These are phyloP conservation scores for Quiscalus mexicanus DNA, from an alignment of 2,113 vertebrate species.

Conservation along the genomic window DNA sequence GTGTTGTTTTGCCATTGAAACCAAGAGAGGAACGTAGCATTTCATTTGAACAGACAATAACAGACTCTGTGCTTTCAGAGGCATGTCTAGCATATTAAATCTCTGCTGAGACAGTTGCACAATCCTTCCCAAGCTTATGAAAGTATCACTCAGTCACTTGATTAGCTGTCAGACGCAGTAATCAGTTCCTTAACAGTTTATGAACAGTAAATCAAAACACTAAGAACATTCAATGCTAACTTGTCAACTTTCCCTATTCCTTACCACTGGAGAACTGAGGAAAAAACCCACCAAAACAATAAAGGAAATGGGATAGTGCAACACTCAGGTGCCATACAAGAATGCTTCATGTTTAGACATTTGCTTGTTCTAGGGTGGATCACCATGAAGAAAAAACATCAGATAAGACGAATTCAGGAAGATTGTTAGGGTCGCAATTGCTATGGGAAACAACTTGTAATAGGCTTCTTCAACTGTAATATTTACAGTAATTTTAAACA, in stretches of 20 bases:
- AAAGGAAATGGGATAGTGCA: neutral
- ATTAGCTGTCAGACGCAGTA: slow-evolving; percentile 11
- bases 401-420: neutral
- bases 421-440: neutral
- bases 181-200: neutral
- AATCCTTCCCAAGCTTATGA: neutral
- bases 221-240: neutral
- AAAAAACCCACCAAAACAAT: neutral
- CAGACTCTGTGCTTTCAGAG: neutral
- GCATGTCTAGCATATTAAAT: neutral
- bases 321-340: neutral
- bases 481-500: neutral
- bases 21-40: neutral
- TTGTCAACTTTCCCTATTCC: neutral
- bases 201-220: neutral
- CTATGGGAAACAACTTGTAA: neutral
- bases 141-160: neutral
- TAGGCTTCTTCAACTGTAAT: neutral
- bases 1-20: neutral
- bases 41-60: neutral
- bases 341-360: neutral
- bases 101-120: neutral
- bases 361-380: neutral
- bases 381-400: neutral
- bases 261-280: neutral